phyloP scores from a whole-genome alignment of 2,797 vertebrate species.

The Propithecus perrieri region DNA sequence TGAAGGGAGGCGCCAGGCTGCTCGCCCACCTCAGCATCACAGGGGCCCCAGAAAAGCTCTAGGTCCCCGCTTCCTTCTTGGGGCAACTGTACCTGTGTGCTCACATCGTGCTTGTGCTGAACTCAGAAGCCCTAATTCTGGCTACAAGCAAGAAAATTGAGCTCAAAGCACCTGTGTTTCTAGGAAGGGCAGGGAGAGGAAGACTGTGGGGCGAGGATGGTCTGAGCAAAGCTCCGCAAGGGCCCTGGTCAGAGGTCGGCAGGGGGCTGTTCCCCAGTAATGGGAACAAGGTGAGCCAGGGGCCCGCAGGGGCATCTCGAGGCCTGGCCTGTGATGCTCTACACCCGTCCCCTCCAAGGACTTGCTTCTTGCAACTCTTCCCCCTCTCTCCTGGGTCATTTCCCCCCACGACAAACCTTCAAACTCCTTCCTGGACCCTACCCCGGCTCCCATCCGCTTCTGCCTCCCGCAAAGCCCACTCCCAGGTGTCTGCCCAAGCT shows the following conservation, averaged over 20 bases:
- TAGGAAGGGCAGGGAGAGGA: not conserved
- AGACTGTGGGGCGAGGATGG: not conserved
- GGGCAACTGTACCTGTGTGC: not conserved
- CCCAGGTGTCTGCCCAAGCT: not conserved
- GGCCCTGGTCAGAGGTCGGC: not conserved
- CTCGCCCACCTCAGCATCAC: not conserved
- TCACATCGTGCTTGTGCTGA: accelerated
- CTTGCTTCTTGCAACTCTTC: not conserved
- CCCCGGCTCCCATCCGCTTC: not conserved
- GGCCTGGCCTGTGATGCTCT: not conserved
- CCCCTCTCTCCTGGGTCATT: no score
- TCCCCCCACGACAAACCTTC: not conserved
- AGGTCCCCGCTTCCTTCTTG: not conserved
- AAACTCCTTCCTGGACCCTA: not conserved
- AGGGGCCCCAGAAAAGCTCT: not conserved
- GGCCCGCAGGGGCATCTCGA: not conserved
- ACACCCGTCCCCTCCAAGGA: not conserved
- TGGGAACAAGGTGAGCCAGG: not conserved
- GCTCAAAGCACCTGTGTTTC: not conserved
- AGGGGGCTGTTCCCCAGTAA: accelerated
- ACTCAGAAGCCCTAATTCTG: not conserved
- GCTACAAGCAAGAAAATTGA: not conserved
- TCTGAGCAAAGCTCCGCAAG: not conserved
- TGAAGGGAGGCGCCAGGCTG: not conserved
- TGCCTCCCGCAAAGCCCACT: not conserved